Percentiles rank a stretch among this genome's conserved stretches.
These are phyloP conservation scores for Acipenser ruthenus DNA, from an alignment of 2,797 vertebrate species.

Conservation along the genomic window DNA sequence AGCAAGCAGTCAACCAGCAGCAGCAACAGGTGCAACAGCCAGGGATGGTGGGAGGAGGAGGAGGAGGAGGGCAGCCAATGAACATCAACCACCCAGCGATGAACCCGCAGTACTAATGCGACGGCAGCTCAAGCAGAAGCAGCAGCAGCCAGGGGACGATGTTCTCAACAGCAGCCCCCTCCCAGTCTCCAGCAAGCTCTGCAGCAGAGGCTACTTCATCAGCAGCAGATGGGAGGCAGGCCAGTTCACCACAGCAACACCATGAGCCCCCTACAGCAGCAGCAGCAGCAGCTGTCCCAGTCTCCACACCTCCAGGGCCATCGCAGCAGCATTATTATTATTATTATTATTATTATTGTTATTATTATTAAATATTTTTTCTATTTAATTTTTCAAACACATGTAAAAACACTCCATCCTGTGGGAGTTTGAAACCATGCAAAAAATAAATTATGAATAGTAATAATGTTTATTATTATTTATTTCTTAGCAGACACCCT, in stretches of 20 bases:
- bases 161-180: conserved; percentile 47
- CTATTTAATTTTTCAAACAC: conserved; percentile 82
- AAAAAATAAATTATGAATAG: conserved; percentile 38
- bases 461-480: conserved; percentile 31
- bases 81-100: conserved; percentile 66
- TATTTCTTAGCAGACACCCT: too few relatives aligned
- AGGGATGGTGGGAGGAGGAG: neutral
- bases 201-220: conserved; percentile 77
- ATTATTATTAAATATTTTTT: conserved; percentile 49
- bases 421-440: conserved; percentile 65
- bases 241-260: conserved; percentile 81
- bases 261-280: conserved; percentile 81
- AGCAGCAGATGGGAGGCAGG: conserved; percentile 75
- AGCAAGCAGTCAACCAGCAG: neutral
- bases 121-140: conserved; percentile 60
- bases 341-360: conserved; percentile 62
- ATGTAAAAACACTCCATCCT: conserved; percentile 66
- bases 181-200: conserved; percentile 31
- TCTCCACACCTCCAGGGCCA: too few relatives aligned
- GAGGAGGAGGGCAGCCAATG: conserved; percentile 53
- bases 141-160: conserved; percentile 50
- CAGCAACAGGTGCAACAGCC: too few relatives aligned
- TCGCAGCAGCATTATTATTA: conserved; percentile 57
- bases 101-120: conserved; percentile 80
- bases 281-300: conserved; percentile 64